These are phyloP conservation scores for Tylochromis polylepis DNA, from an alignment of 2,113 vertebrate species.

Conservation along the genomic window DNA sequence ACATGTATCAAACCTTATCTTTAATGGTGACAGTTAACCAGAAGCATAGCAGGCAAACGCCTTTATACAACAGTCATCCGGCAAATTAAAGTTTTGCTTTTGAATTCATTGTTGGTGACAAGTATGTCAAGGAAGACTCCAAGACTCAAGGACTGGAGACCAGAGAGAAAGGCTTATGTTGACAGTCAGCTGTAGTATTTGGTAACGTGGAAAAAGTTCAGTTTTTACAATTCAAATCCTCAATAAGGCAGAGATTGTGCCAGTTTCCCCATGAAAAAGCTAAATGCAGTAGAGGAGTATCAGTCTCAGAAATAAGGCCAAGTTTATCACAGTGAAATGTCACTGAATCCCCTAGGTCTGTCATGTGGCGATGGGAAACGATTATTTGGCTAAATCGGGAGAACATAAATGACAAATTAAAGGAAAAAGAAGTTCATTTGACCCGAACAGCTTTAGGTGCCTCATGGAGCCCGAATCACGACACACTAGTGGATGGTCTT, in stretches of 20 bases:
- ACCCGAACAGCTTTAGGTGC: background rate
- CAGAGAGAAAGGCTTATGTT: no score
- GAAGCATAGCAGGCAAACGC: no score
- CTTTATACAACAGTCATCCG: no score
- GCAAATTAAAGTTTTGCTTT: no score
- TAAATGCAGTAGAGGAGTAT: slow-evolving; percentile 2
- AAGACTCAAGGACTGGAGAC: no score
- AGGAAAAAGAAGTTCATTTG: background rate
- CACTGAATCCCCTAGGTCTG: background rate
- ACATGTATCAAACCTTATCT: no score
- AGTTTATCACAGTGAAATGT: slow-evolving; percentile 28
- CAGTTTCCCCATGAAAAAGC: background rate
- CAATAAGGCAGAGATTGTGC: background rate
- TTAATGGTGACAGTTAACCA: no score
- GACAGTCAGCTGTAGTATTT: no score
- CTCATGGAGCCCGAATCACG: background rate
- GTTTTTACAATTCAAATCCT: background rate
- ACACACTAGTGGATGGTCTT: background rate
- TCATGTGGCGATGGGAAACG: background rate
- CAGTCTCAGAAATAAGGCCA: slow-evolving; percentile 21
- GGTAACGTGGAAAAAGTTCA: no score
- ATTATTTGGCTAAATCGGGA: background rate
- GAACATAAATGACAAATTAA: background rate
- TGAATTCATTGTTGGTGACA: no score
- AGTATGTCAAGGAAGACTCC: no score